Conservation (phyloP, 2,888 invertebrate species). For the Coelopa pilipes region DNA sequence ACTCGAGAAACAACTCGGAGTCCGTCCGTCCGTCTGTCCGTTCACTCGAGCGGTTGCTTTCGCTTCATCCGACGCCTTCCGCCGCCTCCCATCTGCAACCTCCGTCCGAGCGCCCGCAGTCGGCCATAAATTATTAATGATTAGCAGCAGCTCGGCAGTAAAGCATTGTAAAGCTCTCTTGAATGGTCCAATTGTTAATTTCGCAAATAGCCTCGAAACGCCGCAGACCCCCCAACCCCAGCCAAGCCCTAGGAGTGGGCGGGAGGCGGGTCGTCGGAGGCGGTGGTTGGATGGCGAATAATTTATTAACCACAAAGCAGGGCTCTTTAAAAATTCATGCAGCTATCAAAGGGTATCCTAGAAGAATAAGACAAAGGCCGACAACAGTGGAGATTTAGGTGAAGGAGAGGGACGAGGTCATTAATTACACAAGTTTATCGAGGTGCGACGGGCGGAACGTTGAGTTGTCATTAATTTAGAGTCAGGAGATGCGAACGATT, state of each 20-base stretch:
- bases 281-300: not conserved
- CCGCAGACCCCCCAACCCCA: not conserved
- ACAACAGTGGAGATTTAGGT: not conserved
- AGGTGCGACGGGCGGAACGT: not conserved
- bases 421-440: slow-evolving; percentile 2
- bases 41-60: not conserved
- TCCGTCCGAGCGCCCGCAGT: not conserved
- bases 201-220: slow-evolving; percentile 14
- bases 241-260: too few species aligned
- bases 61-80: not conserved
- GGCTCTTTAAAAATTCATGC: slow-evolving; percentile 1
- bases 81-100: not conserved
- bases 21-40: not conserved
- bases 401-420: not conserved
- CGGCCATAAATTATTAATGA: slow-evolving; percentile 13
- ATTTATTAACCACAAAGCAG: slow-evolving; percentile 19
- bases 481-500: too few species aligned
- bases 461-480: slow-evolving; percentile 9
- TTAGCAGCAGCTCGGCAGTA: slow-evolving; percentile 5
- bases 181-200: slow-evolving; percentile 14
- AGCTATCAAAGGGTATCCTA: slow-evolving; percentile 15
- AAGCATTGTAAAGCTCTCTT: slow-evolving; percentile 22
- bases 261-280: too few species aligned
- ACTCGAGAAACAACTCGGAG: not conserved
- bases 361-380: not conserved